Conservation (phyloP, 1,140 invertebrate genomes). For the Armadillidium nasatum region DNA sequence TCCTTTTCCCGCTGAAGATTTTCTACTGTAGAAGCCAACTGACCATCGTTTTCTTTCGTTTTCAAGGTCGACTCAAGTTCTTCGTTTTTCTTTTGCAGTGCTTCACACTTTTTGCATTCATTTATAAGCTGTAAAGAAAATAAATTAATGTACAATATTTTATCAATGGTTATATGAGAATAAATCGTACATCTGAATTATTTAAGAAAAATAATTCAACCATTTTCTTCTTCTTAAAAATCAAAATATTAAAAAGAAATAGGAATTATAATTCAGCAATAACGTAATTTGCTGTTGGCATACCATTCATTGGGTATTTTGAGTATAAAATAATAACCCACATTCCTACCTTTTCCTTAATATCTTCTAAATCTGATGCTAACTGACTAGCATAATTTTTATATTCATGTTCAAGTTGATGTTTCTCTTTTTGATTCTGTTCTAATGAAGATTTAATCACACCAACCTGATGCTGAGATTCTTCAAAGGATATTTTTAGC, state of each 20-base stretch:
- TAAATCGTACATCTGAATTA: too few relatives aligned
- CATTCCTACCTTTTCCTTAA: not conserved
- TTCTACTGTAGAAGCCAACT: not conserved
- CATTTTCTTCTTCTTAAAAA: too few relatives aligned
- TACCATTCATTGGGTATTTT: too few relatives aligned
- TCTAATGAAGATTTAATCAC: not conserved
- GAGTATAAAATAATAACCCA: too few relatives aligned
- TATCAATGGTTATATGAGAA: too few relatives aligned
- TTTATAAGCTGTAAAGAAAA: not conserved
- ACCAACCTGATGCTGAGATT: not conserved
- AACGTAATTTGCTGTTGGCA: too few relatives aligned
- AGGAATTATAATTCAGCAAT: too few relatives aligned
- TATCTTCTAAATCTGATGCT: not conserved
- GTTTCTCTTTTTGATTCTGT: not conserved
- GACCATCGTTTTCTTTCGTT: not conserved
- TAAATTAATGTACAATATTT: too few relatives aligned
- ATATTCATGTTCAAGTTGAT: not conserved
- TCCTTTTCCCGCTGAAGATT: not conserved
- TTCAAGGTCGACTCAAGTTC: not conserved
- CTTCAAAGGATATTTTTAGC: not conserved
- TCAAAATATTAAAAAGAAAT: too few relatives aligned
- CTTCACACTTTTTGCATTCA: not conserved
- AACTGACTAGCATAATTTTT: not conserved
- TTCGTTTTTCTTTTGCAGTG: not conserved
- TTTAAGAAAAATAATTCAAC: too few relatives aligned